Percentiles rank a stretch among this genome's conserved stretches.
Evolutionary conservation across 1,140 invertebrate genomes (phyloP).

Genomic region (Oscheius sp.): DNA sequence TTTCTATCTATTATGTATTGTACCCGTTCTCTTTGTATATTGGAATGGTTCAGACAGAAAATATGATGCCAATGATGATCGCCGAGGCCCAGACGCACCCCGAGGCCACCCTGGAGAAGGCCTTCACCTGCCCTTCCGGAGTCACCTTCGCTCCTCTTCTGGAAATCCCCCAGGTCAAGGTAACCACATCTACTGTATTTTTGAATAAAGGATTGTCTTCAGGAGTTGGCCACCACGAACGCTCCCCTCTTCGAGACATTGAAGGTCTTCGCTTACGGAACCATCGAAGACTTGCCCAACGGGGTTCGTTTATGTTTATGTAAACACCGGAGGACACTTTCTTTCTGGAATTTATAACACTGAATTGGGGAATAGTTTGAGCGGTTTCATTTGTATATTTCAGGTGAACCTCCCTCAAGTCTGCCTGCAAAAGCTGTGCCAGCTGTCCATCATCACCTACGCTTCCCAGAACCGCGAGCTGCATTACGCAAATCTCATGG

Average conservation of each 20-base stretch:
- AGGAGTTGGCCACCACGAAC: not conserved
- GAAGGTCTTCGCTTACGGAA: conserved; percentile 2
- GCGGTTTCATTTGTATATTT: too few relatives aligned
- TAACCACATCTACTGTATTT: not conserved
- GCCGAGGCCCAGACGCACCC: not conserved
- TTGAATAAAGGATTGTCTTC: not conserved
- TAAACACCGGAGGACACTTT: not conserved
- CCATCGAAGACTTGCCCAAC: not conserved
- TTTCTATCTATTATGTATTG: too few relatives aligned
- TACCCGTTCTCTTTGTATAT: too few relatives aligned
- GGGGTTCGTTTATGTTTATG: not conserved
- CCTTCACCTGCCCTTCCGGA: not conserved
- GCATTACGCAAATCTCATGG: not conserved
- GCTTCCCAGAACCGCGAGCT: not conserved
- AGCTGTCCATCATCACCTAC: conserved; percentile 1
- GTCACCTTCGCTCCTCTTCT: conserved; percentile 1
- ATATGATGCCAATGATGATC: not conserved
- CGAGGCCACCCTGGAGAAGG: not conserved
- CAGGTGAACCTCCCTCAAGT: not conserved
- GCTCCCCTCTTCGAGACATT: not conserved
- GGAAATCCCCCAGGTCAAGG: not conserved
- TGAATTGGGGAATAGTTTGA: too few relatives aligned
- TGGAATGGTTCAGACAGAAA: too few relatives aligned
- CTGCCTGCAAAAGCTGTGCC: conserved; percentile 2
- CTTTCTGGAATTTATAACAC: not conserved